Evolutionary conservation across 2,888 invertebrate genomes (phyloP).

Genomic region (Ochropacha duplaris): DNA sequence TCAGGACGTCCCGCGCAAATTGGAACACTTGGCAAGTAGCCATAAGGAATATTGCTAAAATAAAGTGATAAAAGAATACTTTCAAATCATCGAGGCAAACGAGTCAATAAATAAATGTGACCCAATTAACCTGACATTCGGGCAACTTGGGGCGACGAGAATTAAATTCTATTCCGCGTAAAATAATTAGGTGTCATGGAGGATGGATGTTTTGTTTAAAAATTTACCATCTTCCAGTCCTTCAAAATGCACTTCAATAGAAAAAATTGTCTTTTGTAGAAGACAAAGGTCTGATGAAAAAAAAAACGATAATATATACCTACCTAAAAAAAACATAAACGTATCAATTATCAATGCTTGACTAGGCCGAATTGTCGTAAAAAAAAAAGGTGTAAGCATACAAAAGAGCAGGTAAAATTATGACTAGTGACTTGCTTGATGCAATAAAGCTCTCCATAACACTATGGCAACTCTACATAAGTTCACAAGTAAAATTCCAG

Average conservation of each 20-base stretch:
- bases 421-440: neutral
- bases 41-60: neutral
- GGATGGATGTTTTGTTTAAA: neutral
- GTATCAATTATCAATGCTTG: neutral
- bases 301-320: neutral
- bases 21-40: neutral
- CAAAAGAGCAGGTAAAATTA: neutral
- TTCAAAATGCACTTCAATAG: neutral
- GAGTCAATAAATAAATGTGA: neutral
- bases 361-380: neutral
- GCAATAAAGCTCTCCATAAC: neutral
- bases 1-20: neutral
- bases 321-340: neutral
- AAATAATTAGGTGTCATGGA: neutral
- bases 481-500: neutral
- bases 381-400: neutral
- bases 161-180: neutral
- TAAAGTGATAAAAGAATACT: neutral
- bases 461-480: neutral
- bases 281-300: neutral
- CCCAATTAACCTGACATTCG: neutral
- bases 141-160: neutral
- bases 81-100: neutral
- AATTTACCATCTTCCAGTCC: neutral
- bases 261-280: neutral